Conservation (phyloP, 2,797 vertebrate genomes). For the Limnodromus scolopaceus region DNA sequence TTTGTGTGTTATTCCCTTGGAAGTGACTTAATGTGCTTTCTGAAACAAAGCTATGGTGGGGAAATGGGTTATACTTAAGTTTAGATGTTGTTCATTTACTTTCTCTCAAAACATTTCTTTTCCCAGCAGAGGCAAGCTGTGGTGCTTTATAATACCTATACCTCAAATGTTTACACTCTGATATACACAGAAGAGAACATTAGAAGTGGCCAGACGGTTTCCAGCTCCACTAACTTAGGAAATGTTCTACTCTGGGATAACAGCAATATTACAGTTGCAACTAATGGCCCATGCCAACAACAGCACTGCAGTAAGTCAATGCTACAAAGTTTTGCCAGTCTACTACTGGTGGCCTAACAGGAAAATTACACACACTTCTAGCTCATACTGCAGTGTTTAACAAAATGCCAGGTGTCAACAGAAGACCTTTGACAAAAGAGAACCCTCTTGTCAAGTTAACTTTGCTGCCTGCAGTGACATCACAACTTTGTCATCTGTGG, state of each 20-base stretch:
- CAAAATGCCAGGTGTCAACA: neutral
- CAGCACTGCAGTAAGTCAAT: neutral
- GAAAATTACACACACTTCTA: neutral
- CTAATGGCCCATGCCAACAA: neutral
- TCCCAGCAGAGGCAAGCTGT: neutral
- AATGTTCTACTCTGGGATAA: neutral
- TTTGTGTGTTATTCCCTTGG: conserved; percentile 33
- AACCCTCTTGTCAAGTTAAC: neutral
- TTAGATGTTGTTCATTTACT: conserved; percentile 11
- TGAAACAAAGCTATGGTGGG: conserved; percentile 30
- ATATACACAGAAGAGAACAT: neutral
- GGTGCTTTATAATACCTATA: neutral
- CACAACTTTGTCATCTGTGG: neutral
- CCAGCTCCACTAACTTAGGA: neutral
- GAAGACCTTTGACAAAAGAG: neutral
- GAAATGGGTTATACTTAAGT: neutral
- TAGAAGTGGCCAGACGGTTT: neutral
- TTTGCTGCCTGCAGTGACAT: neutral
- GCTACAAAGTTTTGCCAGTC: neutral
- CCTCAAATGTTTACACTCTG: neutral
- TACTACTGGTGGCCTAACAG: neutral
- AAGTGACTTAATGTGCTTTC: conserved; percentile 64
- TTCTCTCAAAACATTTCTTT: neutral
- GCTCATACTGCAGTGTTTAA: neutral
- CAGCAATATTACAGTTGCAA: neutral